A percentile compares a stretch with the other conserved stretches of the same genome.
Conservation (phyloP, 2,113 vertebrate genomes). For the Lynx canadensis region DNA sequence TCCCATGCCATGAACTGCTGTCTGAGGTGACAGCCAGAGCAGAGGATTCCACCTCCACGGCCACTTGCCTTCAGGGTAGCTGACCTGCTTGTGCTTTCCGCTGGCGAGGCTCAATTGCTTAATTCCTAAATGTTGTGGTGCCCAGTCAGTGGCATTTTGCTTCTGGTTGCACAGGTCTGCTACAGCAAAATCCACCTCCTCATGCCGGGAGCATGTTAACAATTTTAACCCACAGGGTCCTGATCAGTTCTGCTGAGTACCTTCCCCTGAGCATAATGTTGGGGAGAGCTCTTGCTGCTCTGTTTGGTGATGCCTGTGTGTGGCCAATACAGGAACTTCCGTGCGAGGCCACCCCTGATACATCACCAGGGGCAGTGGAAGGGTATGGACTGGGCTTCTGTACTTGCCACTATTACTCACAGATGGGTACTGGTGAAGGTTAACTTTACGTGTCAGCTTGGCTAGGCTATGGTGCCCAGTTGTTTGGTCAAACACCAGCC, state of each 20-base stretch:
- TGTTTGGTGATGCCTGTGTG: background rate
- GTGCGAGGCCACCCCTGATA: background rate
- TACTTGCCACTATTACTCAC: background rate
- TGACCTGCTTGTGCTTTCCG: background rate
- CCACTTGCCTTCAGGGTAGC: rapidly evolving
- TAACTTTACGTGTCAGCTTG: background rate
- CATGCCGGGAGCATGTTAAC: background rate
- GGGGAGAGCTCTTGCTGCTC: background rate
- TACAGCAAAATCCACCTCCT: background rate
- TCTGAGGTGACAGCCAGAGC: background rate
- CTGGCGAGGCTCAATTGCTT: background rate
- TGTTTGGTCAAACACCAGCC: background rate
- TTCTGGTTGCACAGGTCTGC: background rate
- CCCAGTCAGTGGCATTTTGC: background rate
- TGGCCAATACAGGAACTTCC: background rate
- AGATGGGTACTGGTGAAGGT: background rate
- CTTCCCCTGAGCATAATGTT: background rate
- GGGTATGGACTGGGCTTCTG: background rate
- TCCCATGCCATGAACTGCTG: background rate
- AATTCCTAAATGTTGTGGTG: background rate
- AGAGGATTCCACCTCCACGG: background rate
- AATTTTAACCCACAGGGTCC: background rate
- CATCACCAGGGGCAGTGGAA: background rate
- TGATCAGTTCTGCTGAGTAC: background rate
- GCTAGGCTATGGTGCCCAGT: background rate